Evolutionary conservation across 1,140 invertebrate species (phyloP).

Genomic region (Galleria mellonella): DNA sequence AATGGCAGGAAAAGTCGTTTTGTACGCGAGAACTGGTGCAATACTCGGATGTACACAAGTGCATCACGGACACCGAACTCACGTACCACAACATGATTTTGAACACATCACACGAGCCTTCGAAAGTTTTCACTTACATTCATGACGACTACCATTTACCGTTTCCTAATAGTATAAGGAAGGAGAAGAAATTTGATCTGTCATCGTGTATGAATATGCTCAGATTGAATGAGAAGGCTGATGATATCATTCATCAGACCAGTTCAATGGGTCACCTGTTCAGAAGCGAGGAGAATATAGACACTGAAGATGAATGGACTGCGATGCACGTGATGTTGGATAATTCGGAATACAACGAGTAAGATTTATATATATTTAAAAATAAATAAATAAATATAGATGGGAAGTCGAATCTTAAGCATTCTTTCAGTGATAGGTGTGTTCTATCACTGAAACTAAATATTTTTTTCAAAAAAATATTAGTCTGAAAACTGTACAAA

Average conservation of each 20-base stretch:
- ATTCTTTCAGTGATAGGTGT: too few relatives aligned
- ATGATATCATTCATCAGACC: constrained; percentile 7
- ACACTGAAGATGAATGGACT: constrained; percentile 26
- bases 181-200: constrained; percentile 18
- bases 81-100: constrained; percentile 41
- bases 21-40: constrained; percentile 40
- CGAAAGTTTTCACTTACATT: constrained; percentile 56
- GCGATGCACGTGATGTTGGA: constrained; percentile 57
- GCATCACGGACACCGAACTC: constrained; percentile 37
- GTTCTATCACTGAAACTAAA: too few relatives aligned
- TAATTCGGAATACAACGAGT: constrained; percentile 56
- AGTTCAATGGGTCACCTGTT: constrained; percentile 38
- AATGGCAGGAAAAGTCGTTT: constrained; percentile 67
- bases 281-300: constrained; percentile 33
- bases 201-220: constrained; percentile 29
- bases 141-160: constrained; percentile 45
- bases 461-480: too few relatives aligned
- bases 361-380: constrained; percentile 10
- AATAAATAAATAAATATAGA: too few relatives aligned
- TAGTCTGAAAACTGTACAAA: too few relatives aligned
- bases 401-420: too few relatives aligned
- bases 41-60: constrained; percentile 42
- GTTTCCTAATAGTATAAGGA: constrained; percentile 23
- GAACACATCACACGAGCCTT: constrained; percentile 15
- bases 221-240: constrained; percentile 20